Percentiles rank a stretch among this genome's conserved stretches.
These are phyloP conservation scores for Drosophila meridiana DNA, from an alignment of 2,888 invertebrate species.

Conservation along the genomic window DNA sequence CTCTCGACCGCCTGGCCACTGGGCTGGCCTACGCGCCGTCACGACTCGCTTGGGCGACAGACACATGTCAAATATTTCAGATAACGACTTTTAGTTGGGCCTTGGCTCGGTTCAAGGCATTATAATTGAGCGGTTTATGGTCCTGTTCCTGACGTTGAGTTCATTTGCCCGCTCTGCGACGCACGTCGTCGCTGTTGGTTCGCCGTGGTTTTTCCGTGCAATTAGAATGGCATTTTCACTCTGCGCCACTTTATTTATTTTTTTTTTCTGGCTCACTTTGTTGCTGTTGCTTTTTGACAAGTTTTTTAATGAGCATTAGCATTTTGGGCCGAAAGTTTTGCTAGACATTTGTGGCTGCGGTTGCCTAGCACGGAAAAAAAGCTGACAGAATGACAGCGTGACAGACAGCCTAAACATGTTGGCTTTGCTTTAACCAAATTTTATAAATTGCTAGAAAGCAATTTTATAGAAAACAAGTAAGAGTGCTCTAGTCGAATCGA, in stretches of 20 bases:
- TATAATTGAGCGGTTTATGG: slow-evolving; percentile 73
- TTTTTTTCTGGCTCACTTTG: background rate
- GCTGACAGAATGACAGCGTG: slow-evolving; percentile 34
- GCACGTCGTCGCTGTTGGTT: slow-evolving; percentile 29
- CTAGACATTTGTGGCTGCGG: slow-evolving; percentile 34
- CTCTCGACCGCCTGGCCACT: background rate
- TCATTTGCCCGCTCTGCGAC: slow-evolving; percentile 58
- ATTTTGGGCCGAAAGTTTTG: slow-evolving; percentile 42
- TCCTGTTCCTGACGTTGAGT: slow-evolving; percentile 29
- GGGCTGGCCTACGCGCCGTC: slow-evolving; percentile 1
- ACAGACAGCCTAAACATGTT: slow-evolving; percentile 20
- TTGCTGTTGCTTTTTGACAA: slow-evolving; percentile 42
- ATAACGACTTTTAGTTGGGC: slow-evolving; percentile 67
- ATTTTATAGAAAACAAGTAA: background rate
- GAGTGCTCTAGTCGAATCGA: too few species aligned
- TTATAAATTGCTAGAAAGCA: background rate
- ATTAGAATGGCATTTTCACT: slow-evolving; percentile 52
- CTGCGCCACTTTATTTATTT: slow-evolving; percentile 10
- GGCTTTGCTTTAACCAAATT: slow-evolving; percentile 16
- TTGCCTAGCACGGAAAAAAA: slow-evolving; percentile 22
- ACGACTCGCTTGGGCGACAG: slow-evolving; percentile 25
- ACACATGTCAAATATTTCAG: slow-evolving; percentile 75
- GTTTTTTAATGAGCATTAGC: slow-evolving; percentile 70
- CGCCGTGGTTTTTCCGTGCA: slow-evolving; percentile 54
- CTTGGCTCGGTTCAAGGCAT: slow-evolving; percentile 37